These are phyloP conservation scores for Kryptopterus vitreolus DNA, from an alignment of 2,797 vertebrate genomes.

Conservation along the genomic window DNA sequence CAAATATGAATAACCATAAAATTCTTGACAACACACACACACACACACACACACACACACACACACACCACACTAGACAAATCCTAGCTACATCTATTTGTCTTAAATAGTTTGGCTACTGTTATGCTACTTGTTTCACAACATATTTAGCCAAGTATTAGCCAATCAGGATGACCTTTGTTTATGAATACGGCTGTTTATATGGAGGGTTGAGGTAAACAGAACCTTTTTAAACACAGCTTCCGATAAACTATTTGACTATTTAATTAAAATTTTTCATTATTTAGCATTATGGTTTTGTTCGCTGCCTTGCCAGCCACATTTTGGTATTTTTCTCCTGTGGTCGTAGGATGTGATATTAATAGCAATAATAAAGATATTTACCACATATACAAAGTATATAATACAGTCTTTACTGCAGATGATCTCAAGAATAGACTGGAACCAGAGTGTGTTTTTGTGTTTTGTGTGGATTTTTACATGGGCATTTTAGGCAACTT, in stretches of 20 bases:
- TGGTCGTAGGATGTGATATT: no score
- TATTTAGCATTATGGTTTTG: no score
- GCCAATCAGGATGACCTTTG: not conserved
- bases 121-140: not conserved
- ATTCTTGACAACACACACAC: not conserved
- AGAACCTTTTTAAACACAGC: not conserved
- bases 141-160: not conserved
- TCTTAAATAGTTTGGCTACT: not conserved
- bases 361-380: not conserved
- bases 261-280: no score
- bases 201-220: not conserved
- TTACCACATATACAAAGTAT: no score
- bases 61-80: no score
- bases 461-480: constrained; percentile 17
- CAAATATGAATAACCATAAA: not conserved
- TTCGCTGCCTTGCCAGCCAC: not conserved
- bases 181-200: not conserved
- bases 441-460: constrained; percentile 2
- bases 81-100: not conserved
- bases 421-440: not conserved
- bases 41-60: no score
- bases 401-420: not conserved
- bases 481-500: not conserved
- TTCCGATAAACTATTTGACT: not conserved
- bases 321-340: not conserved